phyloP scores from a whole-genome alignment of 2,797 vertebrate species.

The Ctenopoma kingsleyae region DNA sequence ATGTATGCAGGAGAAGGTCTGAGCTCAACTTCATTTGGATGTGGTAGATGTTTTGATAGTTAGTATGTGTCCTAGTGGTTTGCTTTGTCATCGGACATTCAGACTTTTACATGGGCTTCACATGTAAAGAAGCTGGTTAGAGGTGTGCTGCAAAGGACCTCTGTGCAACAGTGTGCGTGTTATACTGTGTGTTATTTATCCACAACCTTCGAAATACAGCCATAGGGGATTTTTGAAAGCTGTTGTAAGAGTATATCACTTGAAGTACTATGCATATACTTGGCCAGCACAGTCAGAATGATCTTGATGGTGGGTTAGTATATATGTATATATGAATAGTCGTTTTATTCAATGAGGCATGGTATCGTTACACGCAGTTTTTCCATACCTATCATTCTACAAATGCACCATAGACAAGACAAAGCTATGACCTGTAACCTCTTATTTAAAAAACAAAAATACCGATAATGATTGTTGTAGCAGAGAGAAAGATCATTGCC shows the following conservation, averaged over 20 bases:
- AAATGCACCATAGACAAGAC: constrained; percentile 7
- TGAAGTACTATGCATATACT: constrained; percentile 14
- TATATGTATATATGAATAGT: constrained; percentile 4
- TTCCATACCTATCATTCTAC: neutral
- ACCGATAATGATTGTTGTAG: constrained; percentile 23
- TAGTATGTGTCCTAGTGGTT: constrained; percentile 49
- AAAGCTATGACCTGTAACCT: neutral
- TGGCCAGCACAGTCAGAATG: constrained; percentile 17
- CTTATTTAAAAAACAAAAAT: neutral
- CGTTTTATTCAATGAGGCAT: constrained; percentile 31
- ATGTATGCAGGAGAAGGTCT: constrained; percentile 24
- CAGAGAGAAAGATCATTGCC: constrained; percentile 16
- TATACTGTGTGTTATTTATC: constrained; percentile 15
- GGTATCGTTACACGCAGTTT: neutral
- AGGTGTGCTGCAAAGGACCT: constrained; percentile 15
- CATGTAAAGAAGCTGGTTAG: neutral
- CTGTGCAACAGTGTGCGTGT: constrained; percentile 19
- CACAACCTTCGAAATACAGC: constrained; percentile 33
- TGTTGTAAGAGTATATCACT: constrained; percentile 14
- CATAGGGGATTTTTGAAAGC: constrained; percentile 38
- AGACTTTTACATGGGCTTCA: constrained; percentile 48
- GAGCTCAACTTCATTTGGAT: constrained; percentile 47
- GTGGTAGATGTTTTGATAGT: constrained; percentile 42
- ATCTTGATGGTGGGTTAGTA: constrained; percentile 41
- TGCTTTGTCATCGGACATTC: constrained; percentile 62